Evolutionary conservation across 2,888 invertebrate genomes (phyloP), one percentile per base, ranked within the genome.

Genomic region (Colletes collaris): DNA sequence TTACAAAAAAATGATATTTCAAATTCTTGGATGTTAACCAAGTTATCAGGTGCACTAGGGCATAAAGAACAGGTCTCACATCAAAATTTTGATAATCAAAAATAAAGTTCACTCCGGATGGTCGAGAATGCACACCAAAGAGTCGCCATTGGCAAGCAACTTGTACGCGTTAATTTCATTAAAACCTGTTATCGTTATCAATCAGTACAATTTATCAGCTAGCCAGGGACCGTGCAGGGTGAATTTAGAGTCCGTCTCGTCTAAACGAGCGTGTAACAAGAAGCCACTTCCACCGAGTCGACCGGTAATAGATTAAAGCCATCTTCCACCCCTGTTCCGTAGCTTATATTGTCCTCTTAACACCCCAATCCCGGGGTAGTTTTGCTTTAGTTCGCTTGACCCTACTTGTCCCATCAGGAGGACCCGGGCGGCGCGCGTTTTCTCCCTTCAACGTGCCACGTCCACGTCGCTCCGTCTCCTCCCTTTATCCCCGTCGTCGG

Each of bases 261-360:
- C 84, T 71, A 86, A 86, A 85, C 85, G 82, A 86, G 83, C 86
- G 82, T 90, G 91, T 92, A 92, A 92, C 92, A 90, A 92, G 92
- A 90, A 92, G 90, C 92, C 90, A 92, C 92, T 92, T 91, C 90
- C 89, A 88, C 84, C 82, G 72, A 79, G 79, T 83, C 80, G 87
- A 83, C 82, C 82, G 86, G 88, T 92, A 92, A 92, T 92, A 92
- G 92, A 92, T 92, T 92, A 92, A 92, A 92, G 91, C 89, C 88
- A 91, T 92, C 90, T 88, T 89, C 89, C 88, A 85, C 86, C 88
- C 87, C 79, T 44, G 70, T 72, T 65, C 81, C 83, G 82, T 81
- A 80, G 81, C 88, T 86, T 91, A 91, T 89, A 91, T 91, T 88
- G 91, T 90, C 89, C 91, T 90, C 89, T 90, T 89, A 90, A 90